These are phyloP conservation scores for Phalacrocorax brasilianus DNA, from an alignment of 2,113 vertebrate species.

Conservation along the genomic window DNA sequence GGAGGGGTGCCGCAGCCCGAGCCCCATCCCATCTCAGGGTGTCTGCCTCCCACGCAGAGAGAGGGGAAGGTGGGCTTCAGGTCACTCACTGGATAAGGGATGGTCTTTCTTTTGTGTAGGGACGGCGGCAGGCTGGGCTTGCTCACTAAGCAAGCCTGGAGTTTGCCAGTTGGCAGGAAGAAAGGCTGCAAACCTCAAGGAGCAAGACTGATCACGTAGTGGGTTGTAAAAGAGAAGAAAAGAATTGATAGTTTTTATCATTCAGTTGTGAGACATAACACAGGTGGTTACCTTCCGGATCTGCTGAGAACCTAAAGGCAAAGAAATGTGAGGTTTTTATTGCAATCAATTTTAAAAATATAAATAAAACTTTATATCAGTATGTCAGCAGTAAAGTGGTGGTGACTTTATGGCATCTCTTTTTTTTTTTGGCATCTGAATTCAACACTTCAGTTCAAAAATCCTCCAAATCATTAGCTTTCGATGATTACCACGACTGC, in stretches of 20 bases:
- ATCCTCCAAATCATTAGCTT: not conserved
- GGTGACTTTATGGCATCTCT: not conserved
- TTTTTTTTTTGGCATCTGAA: not conserved
- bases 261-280: not conserved
- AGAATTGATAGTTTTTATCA: too few species aligned
- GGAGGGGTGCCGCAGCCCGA: not conserved
- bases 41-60: not conserved
- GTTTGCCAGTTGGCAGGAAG: not conserved
- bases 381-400: not conserved
- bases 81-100: not conserved
- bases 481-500: accelerated
- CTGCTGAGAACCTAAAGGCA: not conserved
- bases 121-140: not conserved
- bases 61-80: not conserved
- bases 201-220: accelerated
- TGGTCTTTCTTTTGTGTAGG: not conserved
- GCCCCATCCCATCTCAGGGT: not conserved
- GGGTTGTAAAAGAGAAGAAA: not conserved
- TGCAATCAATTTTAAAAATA: not conserved
- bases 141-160: not conserved
- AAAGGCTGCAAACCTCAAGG: not conserved
- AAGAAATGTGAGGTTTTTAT: not conserved
- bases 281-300: not conserved
- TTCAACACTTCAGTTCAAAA: not conserved
- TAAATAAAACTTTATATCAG: not conserved